phyloP scores from a whole-genome alignment of 2,113 vertebrate genomes.

The Athene cunicularia region DNA sequence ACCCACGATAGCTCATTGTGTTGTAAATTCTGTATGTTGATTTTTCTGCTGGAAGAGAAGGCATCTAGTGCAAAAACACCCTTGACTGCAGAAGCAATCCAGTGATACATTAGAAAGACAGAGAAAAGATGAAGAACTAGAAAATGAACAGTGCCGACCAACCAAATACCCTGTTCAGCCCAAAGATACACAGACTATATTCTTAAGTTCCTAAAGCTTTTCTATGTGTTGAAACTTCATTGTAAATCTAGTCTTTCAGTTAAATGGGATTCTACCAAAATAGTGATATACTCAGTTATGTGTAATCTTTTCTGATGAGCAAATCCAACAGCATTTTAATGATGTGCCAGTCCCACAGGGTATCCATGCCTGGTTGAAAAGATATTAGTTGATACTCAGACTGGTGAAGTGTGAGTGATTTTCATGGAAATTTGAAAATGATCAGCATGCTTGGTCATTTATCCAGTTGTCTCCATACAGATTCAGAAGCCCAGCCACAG shows the following conservation, averaged over 20 bases:
- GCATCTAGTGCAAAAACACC: background rate
- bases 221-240: background rate
- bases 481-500: background rate
- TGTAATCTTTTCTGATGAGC: background rate
- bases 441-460: background rate
- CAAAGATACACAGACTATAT: background rate
- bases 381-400: background rate
- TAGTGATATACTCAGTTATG: background rate
- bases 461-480: background rate
- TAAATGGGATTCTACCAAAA: background rate
- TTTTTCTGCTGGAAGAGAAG: background rate
- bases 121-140: background rate
- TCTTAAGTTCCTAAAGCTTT: background rate
- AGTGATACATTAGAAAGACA: background rate
- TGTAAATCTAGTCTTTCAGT: background rate
- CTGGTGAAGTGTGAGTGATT: background rate
- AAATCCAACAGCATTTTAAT: background rate
- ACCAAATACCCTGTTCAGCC: background rate
- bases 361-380: background rate
- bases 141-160: background rate
- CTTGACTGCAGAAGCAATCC: background rate
- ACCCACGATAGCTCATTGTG: background rate
- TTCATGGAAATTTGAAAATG: background rate
- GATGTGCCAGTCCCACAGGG: background rate
- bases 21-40: background rate